Conservation (phyloP, 2,113 vertebrate genomes). For the Cyanoramphus novaezelandiae region DNA sequence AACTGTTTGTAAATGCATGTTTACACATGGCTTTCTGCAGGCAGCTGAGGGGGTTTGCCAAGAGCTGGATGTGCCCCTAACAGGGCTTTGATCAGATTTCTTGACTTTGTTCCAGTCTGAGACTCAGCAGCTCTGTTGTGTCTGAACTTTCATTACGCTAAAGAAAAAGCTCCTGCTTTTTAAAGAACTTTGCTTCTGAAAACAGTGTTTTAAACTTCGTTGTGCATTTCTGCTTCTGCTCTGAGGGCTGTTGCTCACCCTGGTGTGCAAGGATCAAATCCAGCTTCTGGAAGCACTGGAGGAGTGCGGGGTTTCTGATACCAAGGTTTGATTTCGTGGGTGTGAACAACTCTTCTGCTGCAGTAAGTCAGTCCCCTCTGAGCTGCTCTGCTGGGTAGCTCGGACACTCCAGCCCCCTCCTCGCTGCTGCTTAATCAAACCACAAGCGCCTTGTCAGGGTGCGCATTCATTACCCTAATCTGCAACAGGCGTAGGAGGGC, state of each 20-base stretch:
- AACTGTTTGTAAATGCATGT: neutral
- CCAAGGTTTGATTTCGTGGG: neutral
- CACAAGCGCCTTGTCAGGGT: fast-evolving
- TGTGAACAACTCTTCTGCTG: neutral
- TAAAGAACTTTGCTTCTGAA: neutral
- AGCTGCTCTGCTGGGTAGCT: neutral
- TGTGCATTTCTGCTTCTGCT: neutral
- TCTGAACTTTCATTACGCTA: neutral
- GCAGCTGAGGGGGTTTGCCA: neutral
- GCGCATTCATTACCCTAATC: neutral
- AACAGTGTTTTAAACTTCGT: neutral
- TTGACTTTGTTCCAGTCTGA: neutral
- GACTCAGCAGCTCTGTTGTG: neutral
- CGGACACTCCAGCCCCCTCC: neutral
- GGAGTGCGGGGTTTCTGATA: neutral
- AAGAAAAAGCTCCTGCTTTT: neutral
- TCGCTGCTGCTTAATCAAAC: neutral
- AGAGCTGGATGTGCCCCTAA: neutral
- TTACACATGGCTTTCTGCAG: neutral
- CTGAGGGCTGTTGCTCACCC: neutral
- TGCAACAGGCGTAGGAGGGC: neutral
- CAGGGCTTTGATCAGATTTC: neutral
- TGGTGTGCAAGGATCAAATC: neutral
- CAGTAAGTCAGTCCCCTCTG: fast-evolving
- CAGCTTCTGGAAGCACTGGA: fast-evolving